phyloP scores from a whole-genome alignment of 1,140 invertebrate species.

The Sycobia sp. region DNA sequence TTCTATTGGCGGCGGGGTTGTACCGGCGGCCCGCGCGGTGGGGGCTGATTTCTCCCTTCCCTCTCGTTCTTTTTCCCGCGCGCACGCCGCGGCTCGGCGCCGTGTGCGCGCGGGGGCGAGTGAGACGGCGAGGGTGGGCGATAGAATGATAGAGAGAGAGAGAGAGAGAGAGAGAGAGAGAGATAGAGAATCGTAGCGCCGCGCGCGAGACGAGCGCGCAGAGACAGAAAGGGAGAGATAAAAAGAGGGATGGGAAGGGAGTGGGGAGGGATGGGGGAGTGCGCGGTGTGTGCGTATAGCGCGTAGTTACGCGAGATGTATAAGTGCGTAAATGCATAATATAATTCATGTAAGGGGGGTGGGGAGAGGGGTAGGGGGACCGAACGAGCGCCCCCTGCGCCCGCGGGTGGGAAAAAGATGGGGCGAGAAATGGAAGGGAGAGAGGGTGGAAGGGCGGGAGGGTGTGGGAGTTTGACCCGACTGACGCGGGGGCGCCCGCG shows the following conservation, averaged over 20 bases:
- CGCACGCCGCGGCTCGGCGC: conserved; percentile 32
- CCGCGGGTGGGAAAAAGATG: too few species aligned
- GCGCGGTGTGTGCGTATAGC: conserved; percentile 36
- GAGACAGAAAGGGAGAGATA: conserved; percentile 24
- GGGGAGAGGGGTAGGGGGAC: too few species aligned
- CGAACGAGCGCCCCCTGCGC: too few species aligned
- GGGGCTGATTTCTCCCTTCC: conserved; percentile 43
- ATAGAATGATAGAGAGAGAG: conserved; percentile 30
- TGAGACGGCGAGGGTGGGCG: conserved; percentile 15
- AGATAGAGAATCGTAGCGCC: neutral
- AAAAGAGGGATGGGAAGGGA: conserved; percentile 24
- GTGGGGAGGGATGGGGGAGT: neutral
- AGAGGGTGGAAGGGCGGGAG: too few species aligned
- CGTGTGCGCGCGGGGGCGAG: conserved; percentile 31
- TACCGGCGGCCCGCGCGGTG: conserved; percentile 52
- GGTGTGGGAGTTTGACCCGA: conserved; percentile 15
- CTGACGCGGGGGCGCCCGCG: conserved; percentile 16
- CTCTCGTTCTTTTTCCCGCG: conserved; percentile 41
- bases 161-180: neutral
- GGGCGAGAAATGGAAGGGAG: too few species aligned
- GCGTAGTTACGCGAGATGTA: conserved; percentile 56
- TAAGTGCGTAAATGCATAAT: conserved; percentile 63
- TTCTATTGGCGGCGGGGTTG: conserved; percentile 53
- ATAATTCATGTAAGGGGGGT: conserved; percentile 51
- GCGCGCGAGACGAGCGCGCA: conserved; percentile 40